These are phyloP conservation scores for Lymantria dispar DNA, from an alignment of 2,888 invertebrate species.

Conservation along the genomic window DNA sequence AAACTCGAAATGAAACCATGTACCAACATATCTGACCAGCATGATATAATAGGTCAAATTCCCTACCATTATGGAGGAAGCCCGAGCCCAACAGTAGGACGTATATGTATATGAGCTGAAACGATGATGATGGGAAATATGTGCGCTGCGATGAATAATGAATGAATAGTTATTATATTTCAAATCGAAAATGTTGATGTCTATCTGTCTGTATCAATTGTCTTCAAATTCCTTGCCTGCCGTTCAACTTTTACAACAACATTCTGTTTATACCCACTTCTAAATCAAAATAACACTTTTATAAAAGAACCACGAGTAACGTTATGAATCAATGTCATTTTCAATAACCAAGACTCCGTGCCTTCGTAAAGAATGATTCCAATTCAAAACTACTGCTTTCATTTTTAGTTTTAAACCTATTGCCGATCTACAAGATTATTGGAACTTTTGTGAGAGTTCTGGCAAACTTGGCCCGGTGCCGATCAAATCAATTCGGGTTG, in stretches of 20 bases:
- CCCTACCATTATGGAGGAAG: too few relatives aligned
- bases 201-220: neutral
- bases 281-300: conserved; percentile 28
- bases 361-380: conserved; percentile 62
- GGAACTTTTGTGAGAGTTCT: conserved; percentile 58
- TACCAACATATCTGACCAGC: too few relatives aligned
- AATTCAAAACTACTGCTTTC: conserved; percentile 65
- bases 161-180: too few relatives aligned
- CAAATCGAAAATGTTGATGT: too few relatives aligned
- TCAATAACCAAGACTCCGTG: conserved; percentile 45
- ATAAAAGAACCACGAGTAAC: conserved; percentile 31
- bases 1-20: too few relatives aligned
- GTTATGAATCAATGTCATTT: conserved; percentile 66
- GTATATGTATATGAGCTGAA: too few relatives aligned
- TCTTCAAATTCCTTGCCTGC: neutral
- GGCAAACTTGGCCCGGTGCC: conserved; percentile 57
- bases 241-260: neutral
- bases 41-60: too few relatives aligned
- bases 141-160: too few relatives aligned
- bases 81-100: too few relatives aligned
- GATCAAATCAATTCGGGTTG: conserved; percentile 72
- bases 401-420: conserved; percentile 68
- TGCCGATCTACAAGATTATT: conserved; percentile 61
- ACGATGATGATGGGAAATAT: too few relatives aligned
- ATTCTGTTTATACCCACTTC: conserved; percentile 1